Evolutionary conservation across 2,888 invertebrate species (phyloP).

Genomic region (Galerucella calmariensis): DNA sequence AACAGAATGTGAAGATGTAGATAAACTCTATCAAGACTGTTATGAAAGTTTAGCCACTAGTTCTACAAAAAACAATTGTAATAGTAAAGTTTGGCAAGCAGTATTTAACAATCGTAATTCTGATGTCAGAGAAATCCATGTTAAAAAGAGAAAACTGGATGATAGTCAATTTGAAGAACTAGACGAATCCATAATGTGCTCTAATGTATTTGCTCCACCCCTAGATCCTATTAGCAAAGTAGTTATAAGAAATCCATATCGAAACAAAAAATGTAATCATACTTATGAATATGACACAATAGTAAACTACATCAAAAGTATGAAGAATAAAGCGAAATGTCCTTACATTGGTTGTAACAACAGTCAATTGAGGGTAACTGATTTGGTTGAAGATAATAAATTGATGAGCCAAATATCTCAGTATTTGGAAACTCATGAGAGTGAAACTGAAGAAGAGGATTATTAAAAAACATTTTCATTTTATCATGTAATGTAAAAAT

Average conservation of each 20-base stretch:
- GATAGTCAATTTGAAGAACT: conserved; percentile 48
- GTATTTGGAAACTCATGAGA: conserved; percentile 44
- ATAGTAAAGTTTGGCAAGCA: conserved; percentile 50
- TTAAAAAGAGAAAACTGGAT: conserved; percentile 41
- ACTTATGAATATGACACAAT: conserved; percentile 56
- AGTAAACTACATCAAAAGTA: conserved; percentile 52
- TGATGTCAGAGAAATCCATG: conserved; percentile 47
- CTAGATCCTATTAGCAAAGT: conserved; percentile 57
- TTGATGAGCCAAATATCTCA: conserved; percentile 49
- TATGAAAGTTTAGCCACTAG: conserved; percentile 39
- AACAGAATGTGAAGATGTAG: conserved; percentile 41
- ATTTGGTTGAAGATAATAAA: conserved; percentile 48
- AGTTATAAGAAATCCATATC: conserved; percentile 52
- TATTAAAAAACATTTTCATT: background rate
- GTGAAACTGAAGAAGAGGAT: conserved; percentile 41
- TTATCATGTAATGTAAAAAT: too few species aligned
- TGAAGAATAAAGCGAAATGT: conserved; percentile 54
- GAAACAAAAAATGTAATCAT: conserved; percentile 56
- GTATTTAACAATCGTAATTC: conserved; percentile 43
- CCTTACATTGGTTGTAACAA: conserved; percentile 58
- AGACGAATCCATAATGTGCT: conserved; percentile 52
- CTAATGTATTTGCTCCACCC: conserved; percentile 54
- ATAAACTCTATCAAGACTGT: conserved; percentile 45
- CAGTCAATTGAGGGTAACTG: conserved; percentile 42
- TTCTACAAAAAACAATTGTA: conserved; percentile 34